Base-by-base conservation (phyloP, 2,888 invertebrate species). In the Brachyopa scutellaris region DNA sequence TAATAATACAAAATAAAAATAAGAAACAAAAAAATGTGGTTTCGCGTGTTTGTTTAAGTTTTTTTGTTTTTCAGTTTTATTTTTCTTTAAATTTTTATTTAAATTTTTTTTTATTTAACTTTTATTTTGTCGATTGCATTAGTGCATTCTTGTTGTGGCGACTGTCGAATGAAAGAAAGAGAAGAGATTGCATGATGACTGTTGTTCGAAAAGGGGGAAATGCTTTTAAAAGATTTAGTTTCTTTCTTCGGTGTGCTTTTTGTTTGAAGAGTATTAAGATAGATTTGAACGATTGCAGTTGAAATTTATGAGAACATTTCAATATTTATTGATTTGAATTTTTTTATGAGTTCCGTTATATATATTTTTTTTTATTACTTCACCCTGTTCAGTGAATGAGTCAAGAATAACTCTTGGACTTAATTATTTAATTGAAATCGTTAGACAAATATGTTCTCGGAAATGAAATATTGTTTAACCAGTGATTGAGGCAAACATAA, bases 381-480 rank as follows among this genome's bases (percentile, higher is more conserved):
- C 6, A n/a, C n/a, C n/a, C 6, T 3, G 26, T 5, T 26, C 26
- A 26, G 6, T 26, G 26, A 26, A 3, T 26, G 26, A 49, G 23
- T 29, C 47, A 74, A 40, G 49, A 74, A 80, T 74, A 74, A 74
- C 69, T 74, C 67, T 62, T 74, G 62, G 57, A 67, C 79, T 74
- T 67, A 74, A 74, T 80, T 80, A 69, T 57, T 80, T 80, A 74
- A 74, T 80, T 74, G 74, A 45, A 69, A 49, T 73, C 79, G 47
- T 67, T 73, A 36, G 79, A 67, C 74, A 80, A 74, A 62, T 62
- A 69, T 62, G 69, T 80, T 80, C 79, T 74, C 59, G 61, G 79
- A 80, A 79, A 55, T 67, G 47, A 62, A 61, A 40, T 38, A 59
- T 49, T 67, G 26, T 67, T 36, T 38, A 31, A 9, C 29, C 21